Conservation (phyloP, 2,113 vertebrate species). For the Ancistrus triradiatus region DNA sequence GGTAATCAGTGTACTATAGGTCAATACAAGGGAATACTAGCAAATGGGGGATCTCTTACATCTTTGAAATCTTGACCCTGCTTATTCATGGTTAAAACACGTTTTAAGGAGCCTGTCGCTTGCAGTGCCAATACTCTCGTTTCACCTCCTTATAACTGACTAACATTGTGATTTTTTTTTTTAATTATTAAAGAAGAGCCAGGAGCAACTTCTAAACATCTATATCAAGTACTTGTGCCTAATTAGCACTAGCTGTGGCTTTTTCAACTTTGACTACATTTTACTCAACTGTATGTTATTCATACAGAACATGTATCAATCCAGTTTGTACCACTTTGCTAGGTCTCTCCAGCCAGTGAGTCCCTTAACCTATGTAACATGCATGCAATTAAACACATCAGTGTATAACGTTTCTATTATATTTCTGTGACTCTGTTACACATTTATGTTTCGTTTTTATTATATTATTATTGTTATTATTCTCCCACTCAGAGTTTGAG, state of each 20-base stretch:
- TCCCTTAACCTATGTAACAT: constrained; percentile 51
- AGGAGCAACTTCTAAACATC: constrained; percentile 22
- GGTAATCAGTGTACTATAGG: constrained; percentile 58
- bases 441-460: background rate
- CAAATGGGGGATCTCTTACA: constrained; percentile 6
- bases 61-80: background rate
- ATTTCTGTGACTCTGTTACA: constrained; percentile 27
- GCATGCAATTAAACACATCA: constrained; percentile 61
- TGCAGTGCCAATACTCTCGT: no score
- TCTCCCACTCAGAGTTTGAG: no score
- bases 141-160: no score
- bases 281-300: constrained; percentile 57
- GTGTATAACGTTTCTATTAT: constrained; percentile 43
- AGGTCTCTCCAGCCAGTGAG: constrained; percentile 40
- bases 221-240: constrained; percentile 68
- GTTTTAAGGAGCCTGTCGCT: background rate
- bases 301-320: constrained; percentile 32
- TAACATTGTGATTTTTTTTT: constrained; percentile 7
- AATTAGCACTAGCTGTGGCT: constrained; percentile 70
- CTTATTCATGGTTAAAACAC: constrained; percentile 2
- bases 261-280: constrained; percentile 59
- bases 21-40: constrained; percentile 47
- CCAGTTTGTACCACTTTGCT: constrained; percentile 27
- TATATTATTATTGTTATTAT: no score
- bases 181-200: constrained; percentile 10